phyloP scores from a whole-genome alignment of 2,113 vertebrate genomes.

The Poicephalus gulielmi region DNA sequence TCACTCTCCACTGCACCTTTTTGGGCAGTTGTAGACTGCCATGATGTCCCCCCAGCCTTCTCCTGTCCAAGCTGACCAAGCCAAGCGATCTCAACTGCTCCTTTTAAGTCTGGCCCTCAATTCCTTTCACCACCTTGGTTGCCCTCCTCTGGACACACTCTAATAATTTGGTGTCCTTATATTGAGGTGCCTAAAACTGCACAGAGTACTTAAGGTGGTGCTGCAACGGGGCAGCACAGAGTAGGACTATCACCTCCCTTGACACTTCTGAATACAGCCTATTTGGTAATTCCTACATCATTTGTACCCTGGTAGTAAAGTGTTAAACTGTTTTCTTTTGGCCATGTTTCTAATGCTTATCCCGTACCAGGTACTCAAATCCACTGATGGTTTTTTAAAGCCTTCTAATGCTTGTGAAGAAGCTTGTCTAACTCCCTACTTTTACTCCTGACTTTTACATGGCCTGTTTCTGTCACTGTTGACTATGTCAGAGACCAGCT shows the following conservation, averaged over 20 bases:
- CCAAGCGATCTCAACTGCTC: neutral
- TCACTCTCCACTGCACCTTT: accelerated
- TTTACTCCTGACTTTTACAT: neutral
- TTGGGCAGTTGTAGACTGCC: neutral
- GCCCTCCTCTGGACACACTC: neutral
- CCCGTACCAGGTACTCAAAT: neutral
- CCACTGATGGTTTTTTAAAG: neutral
- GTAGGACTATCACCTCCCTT: neutral
- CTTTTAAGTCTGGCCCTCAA: accelerated
- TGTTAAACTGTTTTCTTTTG: neutral
- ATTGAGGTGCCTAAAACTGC: neutral
- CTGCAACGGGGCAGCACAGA: neutral
- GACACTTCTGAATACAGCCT: neutral
- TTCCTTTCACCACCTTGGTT: neutral
- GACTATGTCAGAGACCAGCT: neutral
- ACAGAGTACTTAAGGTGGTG: neutral
- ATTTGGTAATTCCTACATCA: neutral
- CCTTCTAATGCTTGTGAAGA: neutral
- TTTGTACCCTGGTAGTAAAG: neutral
- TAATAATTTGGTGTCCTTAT: neutral
- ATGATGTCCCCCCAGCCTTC: neutral
- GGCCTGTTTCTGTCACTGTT: neutral
- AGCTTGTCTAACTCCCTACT: neutral
- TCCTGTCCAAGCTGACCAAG: neutral
- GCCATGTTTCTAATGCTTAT: neutral